phyloP scores from a whole-genome alignment of 1,140 invertebrate species.

The Drosophila neocordata region DNA sequence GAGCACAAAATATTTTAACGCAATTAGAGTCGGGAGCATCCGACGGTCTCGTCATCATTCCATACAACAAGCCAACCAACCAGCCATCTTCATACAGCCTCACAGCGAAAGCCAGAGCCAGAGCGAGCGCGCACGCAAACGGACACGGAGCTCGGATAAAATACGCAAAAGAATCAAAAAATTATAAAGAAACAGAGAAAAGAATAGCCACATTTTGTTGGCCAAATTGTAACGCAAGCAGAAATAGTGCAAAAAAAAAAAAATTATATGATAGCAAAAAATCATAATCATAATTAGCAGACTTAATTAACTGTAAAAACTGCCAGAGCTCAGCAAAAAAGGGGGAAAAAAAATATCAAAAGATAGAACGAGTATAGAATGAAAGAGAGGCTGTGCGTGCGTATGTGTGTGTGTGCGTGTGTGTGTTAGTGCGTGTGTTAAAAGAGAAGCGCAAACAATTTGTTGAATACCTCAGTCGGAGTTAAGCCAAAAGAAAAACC shows the following conservation, averaged over 20 bases:
- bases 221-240: constrained; percentile 38
- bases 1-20: constrained; percentile 78
- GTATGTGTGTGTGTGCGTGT: constrained; percentile 19
- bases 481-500: constrained; percentile 12
- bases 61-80: constrained; percentile 15
- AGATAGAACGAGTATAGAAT: constrained; percentile 24
- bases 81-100: constrained; percentile 31
- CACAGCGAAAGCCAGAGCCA: constrained; percentile 53
- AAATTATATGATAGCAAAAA: constrained; percentile 29
- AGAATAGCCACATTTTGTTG: constrained; percentile 28
- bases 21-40: constrained; percentile 69
- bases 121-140: constrained; percentile 77
- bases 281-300: constrained; percentile 30
- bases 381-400: constrained; percentile 2
- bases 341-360: constrained; percentile 8
- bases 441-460: constrained; percentile 73
- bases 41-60: constrained; percentile 17
- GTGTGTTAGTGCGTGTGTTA: constrained; percentile 37
- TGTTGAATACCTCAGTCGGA: constrained; percentile 64
- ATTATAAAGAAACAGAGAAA: constrained; percentile 15
- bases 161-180: constrained; percentile 29
- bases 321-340: constrained; percentile 30
- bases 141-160: constrained; percentile 74
- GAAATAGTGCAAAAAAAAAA: constrained; percentile 30
- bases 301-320: constrained; percentile 72